Conservation (phyloP, 1,140 invertebrate species). For the Cydia amplana region DNA sequence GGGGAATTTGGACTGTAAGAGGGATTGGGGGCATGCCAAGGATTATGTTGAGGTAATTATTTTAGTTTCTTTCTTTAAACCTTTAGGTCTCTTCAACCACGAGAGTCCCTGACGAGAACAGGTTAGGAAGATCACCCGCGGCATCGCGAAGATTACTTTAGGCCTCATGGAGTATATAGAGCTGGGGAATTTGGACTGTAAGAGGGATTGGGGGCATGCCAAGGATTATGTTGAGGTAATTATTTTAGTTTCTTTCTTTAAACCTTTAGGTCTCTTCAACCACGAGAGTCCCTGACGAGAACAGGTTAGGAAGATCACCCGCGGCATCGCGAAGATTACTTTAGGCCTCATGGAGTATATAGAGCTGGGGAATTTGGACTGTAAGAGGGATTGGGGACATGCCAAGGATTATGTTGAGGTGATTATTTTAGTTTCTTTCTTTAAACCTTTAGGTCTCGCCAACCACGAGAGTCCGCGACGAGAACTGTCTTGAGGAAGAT, state of each 20-base stretch:
- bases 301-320: no score
- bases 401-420: constrained; percentile 91
- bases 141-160: constrained; percentile 96
- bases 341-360: no score
- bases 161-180: constrained; percentile 96
- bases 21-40: constrained; percentile 99
- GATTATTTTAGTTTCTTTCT: background rate
- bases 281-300: no score
- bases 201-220: constrained; percentile 99
- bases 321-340: no score
- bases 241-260: background rate
- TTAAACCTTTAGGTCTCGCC: no score
- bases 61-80: background rate
- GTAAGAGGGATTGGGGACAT: constrained; percentile 99
- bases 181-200: constrained; percentile 97
- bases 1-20: constrained; percentile 96
- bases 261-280: no score
- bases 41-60: constrained; percentile 85
- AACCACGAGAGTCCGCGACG: no score
- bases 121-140: constrained; percentile 99
- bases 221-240: constrained; percentile 88
- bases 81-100: constrained; percentile 93
- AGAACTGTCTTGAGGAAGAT: no score
- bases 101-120: constrained; percentile 98
- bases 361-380: constrained; percentile 98